Percentiles rank a stretch among this genome's conserved stretches.
Evolutionary conservation across 1,140 invertebrate species (phyloP).

Genomic region (Anadara kagoshimensis): DNA sequence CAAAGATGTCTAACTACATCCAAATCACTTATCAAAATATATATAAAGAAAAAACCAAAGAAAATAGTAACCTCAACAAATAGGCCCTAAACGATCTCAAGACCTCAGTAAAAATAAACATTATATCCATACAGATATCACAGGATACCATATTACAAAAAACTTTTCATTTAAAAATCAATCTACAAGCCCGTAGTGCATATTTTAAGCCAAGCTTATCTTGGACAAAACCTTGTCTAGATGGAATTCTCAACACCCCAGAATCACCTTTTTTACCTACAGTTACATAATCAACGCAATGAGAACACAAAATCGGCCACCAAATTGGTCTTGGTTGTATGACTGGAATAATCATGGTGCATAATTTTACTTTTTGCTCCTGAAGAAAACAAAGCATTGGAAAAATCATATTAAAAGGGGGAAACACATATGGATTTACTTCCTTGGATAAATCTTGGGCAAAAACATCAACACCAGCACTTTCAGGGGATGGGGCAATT

Average conservation of each 20-base stretch:
- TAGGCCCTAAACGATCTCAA: no score
- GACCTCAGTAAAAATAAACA: no score
- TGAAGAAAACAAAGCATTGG: neutral
- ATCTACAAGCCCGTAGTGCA: neutral
- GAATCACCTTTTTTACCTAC: neutral
- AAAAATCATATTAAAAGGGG: slow-evolving; percentile 22
- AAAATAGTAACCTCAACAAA: no score
- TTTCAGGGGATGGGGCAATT: neutral
- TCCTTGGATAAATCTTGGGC: slow-evolving; percentile 15
- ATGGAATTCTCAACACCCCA: neutral
- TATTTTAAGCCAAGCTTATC: neutral
- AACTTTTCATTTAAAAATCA: neutral
- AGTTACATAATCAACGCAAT: no score
- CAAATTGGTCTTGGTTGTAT: neutral
- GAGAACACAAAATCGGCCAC: neutral
- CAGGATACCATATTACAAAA: neutral
- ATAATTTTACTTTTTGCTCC: slow-evolving; percentile 12
- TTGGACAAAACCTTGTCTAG: neutral
- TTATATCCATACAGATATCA: no score
- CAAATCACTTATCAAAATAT: no score
- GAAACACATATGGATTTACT: slow-evolving; percentile 13
- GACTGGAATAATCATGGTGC: slow-evolving; percentile 9
- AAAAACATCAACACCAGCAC: slow-evolving; percentile 15
- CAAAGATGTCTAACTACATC: no score
- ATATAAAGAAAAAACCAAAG: no score